Evolutionary conservation across 2,113 vertebrate species (phyloP).

Genomic region (Tenebrosternarchus preto): DNA sequence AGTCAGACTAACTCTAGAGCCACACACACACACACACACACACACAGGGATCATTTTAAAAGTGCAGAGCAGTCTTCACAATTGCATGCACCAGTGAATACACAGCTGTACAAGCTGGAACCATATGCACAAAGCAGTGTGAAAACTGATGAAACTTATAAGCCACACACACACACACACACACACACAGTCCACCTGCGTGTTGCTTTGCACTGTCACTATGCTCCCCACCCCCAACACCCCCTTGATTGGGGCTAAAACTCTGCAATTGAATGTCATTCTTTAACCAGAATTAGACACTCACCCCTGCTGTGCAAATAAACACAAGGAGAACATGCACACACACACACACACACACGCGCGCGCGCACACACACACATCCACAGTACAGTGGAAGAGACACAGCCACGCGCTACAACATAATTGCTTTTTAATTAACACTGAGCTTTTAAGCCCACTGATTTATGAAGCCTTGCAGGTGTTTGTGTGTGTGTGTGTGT

Average conservation of each 20-base stretch:
- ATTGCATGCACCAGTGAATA: background rate
- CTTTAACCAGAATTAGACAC: conserved; percentile 62
- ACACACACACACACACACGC: background rate
- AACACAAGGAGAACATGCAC: background rate
- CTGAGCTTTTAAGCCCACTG: conserved; percentile 69
- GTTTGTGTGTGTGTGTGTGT: background rate
- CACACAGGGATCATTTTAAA: background rate
- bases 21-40: conserved; percentile 3
- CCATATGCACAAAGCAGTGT: too few relatives aligned
- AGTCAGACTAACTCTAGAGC: background rate
- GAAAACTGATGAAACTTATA: background rate
- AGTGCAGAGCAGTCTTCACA: background rate
- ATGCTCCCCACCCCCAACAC: background rate
- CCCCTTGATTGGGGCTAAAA: background rate
- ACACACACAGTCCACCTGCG: background rate
- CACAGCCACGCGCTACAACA: conserved; percentile 47
- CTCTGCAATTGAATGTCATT: conserved; percentile 44
- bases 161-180: background rate
- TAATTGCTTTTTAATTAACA: conserved; percentile 79
- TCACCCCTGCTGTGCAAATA: conserved; percentile 25
- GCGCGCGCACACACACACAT: background rate
- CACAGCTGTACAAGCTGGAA: background rate
- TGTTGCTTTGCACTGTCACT: background rate
- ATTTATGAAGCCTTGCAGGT: conserved; percentile 58
- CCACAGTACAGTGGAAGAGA: too few relatives aligned